Evolutionary conservation across 2,113 vertebrate species (phyloP).

Genomic region (Ornithorhynchus anatinus): DNA sequence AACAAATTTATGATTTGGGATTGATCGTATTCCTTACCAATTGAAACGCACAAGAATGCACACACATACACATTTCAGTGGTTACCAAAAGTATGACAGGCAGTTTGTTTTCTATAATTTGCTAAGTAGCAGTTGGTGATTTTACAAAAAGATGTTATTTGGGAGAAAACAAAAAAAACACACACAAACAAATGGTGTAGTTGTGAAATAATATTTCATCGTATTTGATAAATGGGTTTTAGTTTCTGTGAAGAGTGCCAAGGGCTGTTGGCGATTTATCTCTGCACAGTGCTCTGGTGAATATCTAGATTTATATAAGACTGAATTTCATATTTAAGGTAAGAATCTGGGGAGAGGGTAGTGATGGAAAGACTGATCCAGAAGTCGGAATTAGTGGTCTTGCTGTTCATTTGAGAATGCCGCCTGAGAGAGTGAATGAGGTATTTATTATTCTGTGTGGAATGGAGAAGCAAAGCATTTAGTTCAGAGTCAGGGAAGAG

Average conservation of each 20-base stretch:
- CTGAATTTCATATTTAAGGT: constrained; percentile 64
- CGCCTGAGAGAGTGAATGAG: neutral
- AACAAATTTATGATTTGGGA: constrained; percentile 41
- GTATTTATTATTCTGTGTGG: neutral
- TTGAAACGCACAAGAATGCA: constrained; percentile 35
- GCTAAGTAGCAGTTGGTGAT: constrained; percentile 25
- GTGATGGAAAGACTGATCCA: constrained; percentile 18
- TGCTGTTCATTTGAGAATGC: neutral
- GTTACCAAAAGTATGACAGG: constrained; percentile 1
- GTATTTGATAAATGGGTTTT: constrained; percentile 47
- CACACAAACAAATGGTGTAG: too few species aligned
- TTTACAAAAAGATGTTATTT: constrained; percentile 32
- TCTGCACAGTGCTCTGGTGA: constrained; percentile 41
- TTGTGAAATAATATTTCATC: constrained; percentile 24
- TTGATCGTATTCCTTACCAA: constrained; percentile 56
- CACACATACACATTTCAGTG: constrained; percentile 25
- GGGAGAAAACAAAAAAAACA: constrained; percentile 24
- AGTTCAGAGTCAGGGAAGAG: too few species aligned
- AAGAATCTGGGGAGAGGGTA: constrained; percentile 58
- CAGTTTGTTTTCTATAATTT: constrained; percentile 43
- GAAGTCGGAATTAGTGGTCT: too few species aligned
- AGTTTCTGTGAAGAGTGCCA: constrained; percentile 43
- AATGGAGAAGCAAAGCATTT: neutral
- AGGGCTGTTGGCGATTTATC: constrained; percentile 46
- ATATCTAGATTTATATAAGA: constrained; percentile 64